These are phyloP conservation scores for Urocitellus parryii DNA, from an alignment of 2,113 vertebrate genomes.

Conservation along the genomic window DNA sequence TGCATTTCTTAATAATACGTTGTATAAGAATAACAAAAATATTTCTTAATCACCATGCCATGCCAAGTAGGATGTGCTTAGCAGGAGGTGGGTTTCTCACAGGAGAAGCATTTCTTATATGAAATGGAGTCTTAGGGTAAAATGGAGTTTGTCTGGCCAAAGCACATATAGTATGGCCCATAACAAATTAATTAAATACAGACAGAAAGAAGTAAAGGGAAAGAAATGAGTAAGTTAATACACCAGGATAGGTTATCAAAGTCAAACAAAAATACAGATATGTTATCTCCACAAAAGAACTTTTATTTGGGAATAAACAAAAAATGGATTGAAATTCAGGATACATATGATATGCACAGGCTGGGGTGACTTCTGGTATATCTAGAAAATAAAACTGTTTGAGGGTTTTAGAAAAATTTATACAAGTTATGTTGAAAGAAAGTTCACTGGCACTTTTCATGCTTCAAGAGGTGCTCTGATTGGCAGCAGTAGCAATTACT, in stretches of 20 bases:
- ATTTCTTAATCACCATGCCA: no score
- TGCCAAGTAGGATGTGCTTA: no score
- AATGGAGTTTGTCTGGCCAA: no score
- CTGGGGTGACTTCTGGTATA: no score
- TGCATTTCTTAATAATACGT: no score
- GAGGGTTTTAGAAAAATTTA: neutral
- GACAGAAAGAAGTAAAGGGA: neutral
- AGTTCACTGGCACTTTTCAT: neutral
- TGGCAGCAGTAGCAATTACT: no score
- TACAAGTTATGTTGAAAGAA: neutral
- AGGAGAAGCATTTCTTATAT: no score
- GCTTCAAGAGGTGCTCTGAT: neutral
- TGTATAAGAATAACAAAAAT: no score
- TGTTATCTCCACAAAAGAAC: neutral
- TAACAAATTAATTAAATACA: neutral
- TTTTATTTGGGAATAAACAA: neutral
- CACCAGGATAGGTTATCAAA: neutral
- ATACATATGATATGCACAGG: neutral
- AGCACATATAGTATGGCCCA: no score
- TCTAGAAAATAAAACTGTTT: neutral
- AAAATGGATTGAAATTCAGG: neutral
- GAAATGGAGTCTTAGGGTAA: no score
- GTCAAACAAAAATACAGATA: neutral
- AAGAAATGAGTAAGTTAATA: neutral
- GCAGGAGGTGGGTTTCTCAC: no score